phyloP scores from a whole-genome alignment of 2,888 invertebrate genomes.

The Watsonalla binaria region DNA sequence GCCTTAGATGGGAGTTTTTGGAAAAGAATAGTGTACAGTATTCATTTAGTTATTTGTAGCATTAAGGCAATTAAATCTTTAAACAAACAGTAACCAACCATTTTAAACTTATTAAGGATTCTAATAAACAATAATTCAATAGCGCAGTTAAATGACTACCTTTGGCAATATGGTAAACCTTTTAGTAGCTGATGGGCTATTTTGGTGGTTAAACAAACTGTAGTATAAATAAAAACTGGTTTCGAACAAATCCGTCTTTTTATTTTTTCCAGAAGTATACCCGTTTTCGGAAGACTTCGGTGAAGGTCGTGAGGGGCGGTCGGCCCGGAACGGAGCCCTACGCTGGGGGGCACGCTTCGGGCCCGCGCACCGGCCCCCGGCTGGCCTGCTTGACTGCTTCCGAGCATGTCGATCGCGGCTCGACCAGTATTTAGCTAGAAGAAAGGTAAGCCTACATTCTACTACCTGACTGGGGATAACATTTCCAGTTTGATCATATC shows the following conservation, averaged over 20 bases:
- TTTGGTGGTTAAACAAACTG: too few relatives aligned
- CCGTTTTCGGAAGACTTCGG: constrained; percentile 80
- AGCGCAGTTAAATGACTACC: too few relatives aligned
- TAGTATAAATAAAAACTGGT: too few relatives aligned
- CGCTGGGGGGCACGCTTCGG: constrained; percentile 70
- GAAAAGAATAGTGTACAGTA: too few relatives aligned
- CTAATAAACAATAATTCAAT: too few relatives aligned
- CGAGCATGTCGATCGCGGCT: constrained; percentile 85
- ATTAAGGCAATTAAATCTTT: background rate
- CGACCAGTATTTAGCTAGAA: constrained; percentile 88
- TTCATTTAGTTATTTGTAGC: background rate
- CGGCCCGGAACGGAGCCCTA: constrained; percentile 55
- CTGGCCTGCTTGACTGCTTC: constrained; percentile 87
- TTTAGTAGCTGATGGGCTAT: too few relatives aligned
- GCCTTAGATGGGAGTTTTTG: too few relatives aligned
- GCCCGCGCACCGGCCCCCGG: constrained; percentile 64
- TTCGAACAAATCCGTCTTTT: too few relatives aligned
- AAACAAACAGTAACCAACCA: too few relatives aligned
- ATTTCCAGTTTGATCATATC: background rate
- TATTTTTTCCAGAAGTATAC: constrained; percentile 65
- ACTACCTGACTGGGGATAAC: too few relatives aligned
- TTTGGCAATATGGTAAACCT: too few relatives aligned
- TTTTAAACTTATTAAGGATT: too few relatives aligned
- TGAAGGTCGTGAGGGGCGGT: constrained; percentile 42
- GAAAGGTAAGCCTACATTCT: constrained; percentile 80